Evolutionary conservation across 37 sponge, comb jelly and placozoan species (phyloP).

Genomic region (Bolinopsis microptera): DNA sequence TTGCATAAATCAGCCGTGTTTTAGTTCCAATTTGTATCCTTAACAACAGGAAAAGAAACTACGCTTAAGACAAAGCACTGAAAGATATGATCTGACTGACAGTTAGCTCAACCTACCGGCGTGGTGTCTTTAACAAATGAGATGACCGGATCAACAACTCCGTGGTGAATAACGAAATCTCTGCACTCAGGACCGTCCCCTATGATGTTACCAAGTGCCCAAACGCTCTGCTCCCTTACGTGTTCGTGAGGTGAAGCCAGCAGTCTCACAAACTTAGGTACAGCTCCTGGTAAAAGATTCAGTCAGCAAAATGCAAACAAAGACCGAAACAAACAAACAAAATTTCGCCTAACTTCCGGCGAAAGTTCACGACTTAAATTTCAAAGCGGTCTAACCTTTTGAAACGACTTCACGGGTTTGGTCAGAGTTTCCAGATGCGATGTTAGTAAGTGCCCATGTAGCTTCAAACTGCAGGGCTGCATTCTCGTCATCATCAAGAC

Average conservation of each 20-base stretch:
- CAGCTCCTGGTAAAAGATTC: slow-evolving; percentile 70
- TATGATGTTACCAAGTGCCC: slow-evolving; percentile 95
- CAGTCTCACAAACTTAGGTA: slow-evolving; percentile 81
- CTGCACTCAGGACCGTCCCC: slow-evolving; percentile 91
- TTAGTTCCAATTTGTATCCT: background rate
- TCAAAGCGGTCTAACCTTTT: too few species aligned
- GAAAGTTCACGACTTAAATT: too few species aligned
- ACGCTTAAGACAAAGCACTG: too few species aligned
- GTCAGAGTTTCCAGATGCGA: slow-evolving; percentile 91
- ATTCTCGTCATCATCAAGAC: slow-evolving; percentile 65
- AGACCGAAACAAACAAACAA: too few species aligned
- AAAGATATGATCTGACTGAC: too few species aligned
- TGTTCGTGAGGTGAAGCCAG: slow-evolving; percentile 75
- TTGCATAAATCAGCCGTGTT: background rate
- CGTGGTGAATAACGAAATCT: slow-evolving; percentile 78
- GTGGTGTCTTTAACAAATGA: slow-evolving; percentile 71
- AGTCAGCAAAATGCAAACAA: too few species aligned
- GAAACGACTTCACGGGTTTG: slow-evolving; percentile 90
- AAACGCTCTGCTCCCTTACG: slow-evolving; percentile 89
- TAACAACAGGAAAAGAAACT: too few species aligned
- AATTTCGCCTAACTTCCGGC: too few species aligned
- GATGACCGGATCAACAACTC: slow-evolving; percentile 84
- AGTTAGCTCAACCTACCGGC: slow-evolving; percentile 32
- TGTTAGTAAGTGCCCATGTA: slow-evolving; percentile 98
- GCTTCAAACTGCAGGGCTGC: slow-evolving; percentile 93